These are phyloP conservation scores for Nomada hirtipes DNA, from an alignment of 2,888 invertebrate species.

Conservation along the genomic window DNA sequence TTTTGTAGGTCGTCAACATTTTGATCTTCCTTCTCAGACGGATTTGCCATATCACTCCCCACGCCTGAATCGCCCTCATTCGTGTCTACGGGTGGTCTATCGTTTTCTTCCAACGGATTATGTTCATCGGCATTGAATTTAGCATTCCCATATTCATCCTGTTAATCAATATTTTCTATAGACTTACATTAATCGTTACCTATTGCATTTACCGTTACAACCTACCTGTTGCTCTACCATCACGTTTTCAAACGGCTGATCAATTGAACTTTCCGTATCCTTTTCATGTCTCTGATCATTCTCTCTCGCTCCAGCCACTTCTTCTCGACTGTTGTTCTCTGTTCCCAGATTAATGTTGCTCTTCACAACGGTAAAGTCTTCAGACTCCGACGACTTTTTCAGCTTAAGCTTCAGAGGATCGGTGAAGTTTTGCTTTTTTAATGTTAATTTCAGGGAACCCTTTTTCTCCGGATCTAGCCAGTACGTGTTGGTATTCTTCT, in stretches of 20 bases:
- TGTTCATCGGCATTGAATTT: conserved; percentile 75
- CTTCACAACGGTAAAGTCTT: conserved; percentile 80
- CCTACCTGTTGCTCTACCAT: conserved; percentile 80
- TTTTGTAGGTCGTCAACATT: conserved; percentile 79
- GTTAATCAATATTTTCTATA: background rate
- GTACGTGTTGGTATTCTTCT: conserved; percentile 73
- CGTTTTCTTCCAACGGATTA: conserved; percentile 78
- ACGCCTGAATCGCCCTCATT: conserved; percentile 83
- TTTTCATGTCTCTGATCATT: conserved; percentile 78
- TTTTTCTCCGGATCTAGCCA: conserved; percentile 78
- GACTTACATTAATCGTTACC: background rate
- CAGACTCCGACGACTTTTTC: conserved; percentile 78
- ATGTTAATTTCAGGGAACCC: conserved; percentile 79
- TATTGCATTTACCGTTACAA: background rate
- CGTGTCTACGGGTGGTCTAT: conserved; percentile 78
- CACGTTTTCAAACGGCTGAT: conserved; percentile 80
- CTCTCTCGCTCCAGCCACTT: conserved; percentile 78
- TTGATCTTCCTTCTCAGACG: conserved; percentile 82
- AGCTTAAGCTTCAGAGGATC: conserved; percentile 78
- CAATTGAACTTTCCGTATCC: conserved; percentile 73
- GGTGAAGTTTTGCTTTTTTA: conserved; percentile 77
- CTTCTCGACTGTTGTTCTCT: conserved; percentile 65
- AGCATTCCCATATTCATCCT: conserved; percentile 76
- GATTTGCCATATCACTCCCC: conserved; percentile 83
- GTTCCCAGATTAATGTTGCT: conserved; percentile 70